Conservation (phyloP, 2,888 invertebrate genomes). For the Dicranocentrus wangi region DNA sequence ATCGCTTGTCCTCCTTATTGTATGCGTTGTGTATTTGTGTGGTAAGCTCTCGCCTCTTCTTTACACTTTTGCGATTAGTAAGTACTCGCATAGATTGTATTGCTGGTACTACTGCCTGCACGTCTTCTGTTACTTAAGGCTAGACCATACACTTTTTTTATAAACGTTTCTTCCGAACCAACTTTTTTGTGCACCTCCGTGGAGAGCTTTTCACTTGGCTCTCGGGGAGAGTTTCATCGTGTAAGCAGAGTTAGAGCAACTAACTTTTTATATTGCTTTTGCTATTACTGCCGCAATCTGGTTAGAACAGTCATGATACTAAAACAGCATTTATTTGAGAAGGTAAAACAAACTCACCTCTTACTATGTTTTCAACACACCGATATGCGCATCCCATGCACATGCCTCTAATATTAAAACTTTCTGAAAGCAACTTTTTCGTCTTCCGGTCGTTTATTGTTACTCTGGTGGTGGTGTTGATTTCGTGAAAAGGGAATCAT, state of each 20-base stretch:
- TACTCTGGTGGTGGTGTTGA: constrained; percentile 4
- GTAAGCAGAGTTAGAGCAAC: constrained; percentile 12
- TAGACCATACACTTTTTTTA: too few relatives aligned
- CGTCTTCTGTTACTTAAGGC: too few relatives aligned
- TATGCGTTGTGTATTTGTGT: background rate
- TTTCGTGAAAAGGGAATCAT: constrained; percentile 20
- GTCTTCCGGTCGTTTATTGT: constrained; percentile 24
- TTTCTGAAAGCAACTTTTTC: constrained; percentile 27
- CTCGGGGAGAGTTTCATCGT: constrained; percentile 37
- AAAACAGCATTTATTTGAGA: constrained; percentile 12
- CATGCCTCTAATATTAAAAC: background rate
- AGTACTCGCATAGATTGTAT: background rate
- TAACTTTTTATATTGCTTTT: constrained; percentile 23
- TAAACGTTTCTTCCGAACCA: background rate
- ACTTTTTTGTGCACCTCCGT: constrained; percentile 29
- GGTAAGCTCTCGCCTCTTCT: constrained; percentile 5
- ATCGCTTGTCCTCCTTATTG: constrained; percentile 40
- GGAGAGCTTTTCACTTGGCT: constrained; percentile 50
- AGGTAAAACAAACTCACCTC: background rate
- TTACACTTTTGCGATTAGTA: background rate
- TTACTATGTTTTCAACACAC: background rate
- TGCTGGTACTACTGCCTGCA: too few relatives aligned
- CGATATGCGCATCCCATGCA: background rate
- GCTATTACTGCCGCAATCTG: constrained; percentile 26
- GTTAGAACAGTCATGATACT: constrained; percentile 7